phyloP scores from a whole-genome alignment of 2,888 invertebrate species.

The Ecdyonurus torrentis region DNA sequence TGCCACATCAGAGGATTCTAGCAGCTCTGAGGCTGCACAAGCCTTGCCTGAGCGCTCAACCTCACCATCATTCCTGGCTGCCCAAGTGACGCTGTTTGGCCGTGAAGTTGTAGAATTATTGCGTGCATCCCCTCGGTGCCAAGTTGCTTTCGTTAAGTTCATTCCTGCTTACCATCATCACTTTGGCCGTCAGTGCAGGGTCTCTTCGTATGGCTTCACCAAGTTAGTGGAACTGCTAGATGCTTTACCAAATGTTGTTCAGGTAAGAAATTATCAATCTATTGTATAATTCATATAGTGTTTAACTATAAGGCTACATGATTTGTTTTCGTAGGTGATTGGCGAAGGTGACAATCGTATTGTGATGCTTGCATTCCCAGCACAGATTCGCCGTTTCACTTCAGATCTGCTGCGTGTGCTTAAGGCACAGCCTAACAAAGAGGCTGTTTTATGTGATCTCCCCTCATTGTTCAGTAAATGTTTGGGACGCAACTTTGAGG shows the following conservation, averaged over 20 bases:
- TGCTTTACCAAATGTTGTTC: conserved; percentile 70
- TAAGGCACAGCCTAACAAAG: conserved; percentile 64
- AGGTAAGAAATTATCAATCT: conserved; percentile 42
- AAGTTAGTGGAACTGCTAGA: conserved; percentile 81
- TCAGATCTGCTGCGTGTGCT: conserved; percentile 75
- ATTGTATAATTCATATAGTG: background rate
- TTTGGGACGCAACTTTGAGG: conserved; percentile 26
- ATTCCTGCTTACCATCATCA: conserved; percentile 95
- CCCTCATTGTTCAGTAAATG: conserved; percentile 46
- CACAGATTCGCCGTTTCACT: conserved; percentile 79
- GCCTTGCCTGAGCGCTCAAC: conserved; percentile 11
- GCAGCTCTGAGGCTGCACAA: background rate
- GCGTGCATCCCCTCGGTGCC: conserved; percentile 63
- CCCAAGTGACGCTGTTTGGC: conserved; percentile 62
- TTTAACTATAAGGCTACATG: background rate
- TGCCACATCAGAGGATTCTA: background rate
- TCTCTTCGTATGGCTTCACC: conserved; percentile 92
- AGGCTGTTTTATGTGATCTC: conserved; percentile 51
- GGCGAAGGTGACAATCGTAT: conserved; percentile 77
- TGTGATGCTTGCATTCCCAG: conserved; percentile 73
- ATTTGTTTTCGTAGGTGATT: conserved; percentile 44
- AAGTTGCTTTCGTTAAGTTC: conserved; percentile 67
- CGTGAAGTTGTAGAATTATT: conserved; percentile 75
- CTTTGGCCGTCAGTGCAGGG: conserved; percentile 87
- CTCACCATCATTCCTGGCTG: conserved; percentile 31